Evolutionary conservation across 2,888 invertebrate species (phyloP), one percentile per base, ranked within the genome.

Genomic region (Nyleta sp.): DNA sequence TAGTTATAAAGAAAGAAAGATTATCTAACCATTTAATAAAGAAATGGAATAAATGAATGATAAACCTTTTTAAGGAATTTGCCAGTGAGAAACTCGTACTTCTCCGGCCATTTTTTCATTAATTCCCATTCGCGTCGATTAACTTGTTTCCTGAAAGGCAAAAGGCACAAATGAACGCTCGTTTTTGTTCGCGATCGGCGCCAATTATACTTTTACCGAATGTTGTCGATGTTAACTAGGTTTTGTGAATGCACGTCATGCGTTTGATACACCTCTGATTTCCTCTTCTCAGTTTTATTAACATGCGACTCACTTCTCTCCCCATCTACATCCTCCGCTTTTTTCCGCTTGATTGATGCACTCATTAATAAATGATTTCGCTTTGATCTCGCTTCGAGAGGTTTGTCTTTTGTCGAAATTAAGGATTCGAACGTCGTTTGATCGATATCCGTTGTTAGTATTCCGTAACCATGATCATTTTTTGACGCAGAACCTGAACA

Each of bases 61-160:
- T 15, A 4, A 82, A 89, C 86, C 84, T 86, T 81, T 15, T 82
- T 81, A 33, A 87, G 83, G 57, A 81, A 85, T 60, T 86, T 82
- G 2, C 86, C 86, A 6, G 79, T 80, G 11, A 88, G 75, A 62
- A 84, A 72, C 15, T 80, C 76, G 65, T 86, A 89, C 11, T 82
- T 87, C 11, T 76, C 35, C n/a, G 78, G 62, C 84, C 89, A 87
- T 5, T 76, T 76, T 40, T 77, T 81, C 44, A 75, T 81, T 46
- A 82, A 78, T 18, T 84, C 78, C 46, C 79, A 81, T 55, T 88
- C 86, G 15, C 80, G 82, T 33, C 67, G 35, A 48, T 82, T 85
- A 18, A 84, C 78, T 79, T 89, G 87, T 73, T 89, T 88, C 20
- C 88, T 89, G 38, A 40, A 78, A 18, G 31, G 7, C 5, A 18